A percentile compares a stretch with the other conserved stretches of the same genome.
phyloP scores from a whole-genome alignment of 2,888 invertebrate species.

The Andrena bicolor region DNA sequence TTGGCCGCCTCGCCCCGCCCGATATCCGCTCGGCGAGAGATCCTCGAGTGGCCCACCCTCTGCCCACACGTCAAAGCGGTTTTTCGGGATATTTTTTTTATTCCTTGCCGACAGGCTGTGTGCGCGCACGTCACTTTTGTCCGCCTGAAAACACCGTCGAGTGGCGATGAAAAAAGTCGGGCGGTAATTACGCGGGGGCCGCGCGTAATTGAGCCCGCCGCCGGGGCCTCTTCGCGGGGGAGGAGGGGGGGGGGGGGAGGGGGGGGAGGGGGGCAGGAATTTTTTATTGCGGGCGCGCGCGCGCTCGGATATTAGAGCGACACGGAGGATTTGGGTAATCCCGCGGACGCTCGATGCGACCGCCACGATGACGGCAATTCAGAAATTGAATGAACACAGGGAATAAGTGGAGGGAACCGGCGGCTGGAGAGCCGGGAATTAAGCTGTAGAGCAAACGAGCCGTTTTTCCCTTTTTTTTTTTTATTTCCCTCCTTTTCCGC shows the following conservation, averaged over 20 bases:
- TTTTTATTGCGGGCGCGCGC: background rate
- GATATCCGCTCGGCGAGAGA: slow-evolving; percentile 57
- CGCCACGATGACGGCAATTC: slow-evolving; percentile 46
- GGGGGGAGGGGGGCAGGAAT: background rate
- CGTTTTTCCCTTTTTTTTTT: background rate
- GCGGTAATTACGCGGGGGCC: slow-evolving; percentile 52
- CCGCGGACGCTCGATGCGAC: slow-evolving; percentile 29
- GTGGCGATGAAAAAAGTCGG: slow-evolving; percentile 50
- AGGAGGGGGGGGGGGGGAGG: background rate
- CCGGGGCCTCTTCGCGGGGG: background rate
- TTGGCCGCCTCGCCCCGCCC: slow-evolving; percentile 33
- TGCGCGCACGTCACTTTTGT: slow-evolving; percentile 52
- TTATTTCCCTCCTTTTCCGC: background rate
- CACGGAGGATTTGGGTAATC: slow-evolving; percentile 33
- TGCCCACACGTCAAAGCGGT: slow-evolving; percentile 57
- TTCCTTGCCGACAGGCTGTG: background rate
- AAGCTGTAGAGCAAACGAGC: slow-evolving; percentile 47
- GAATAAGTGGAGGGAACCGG: background rate
- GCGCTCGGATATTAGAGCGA: slow-evolving; percentile 16
- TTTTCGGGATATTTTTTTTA: slow-evolving; percentile 41
- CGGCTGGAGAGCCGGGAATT: slow-evolving; percentile 30
- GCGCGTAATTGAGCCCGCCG: slow-evolving; percentile 43
- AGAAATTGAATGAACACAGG: slow-evolving; percentile 32
- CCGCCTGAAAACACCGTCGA: slow-evolving; percentile 56
- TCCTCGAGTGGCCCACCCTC: slow-evolving; percentile 52